Evolutionary conservation across 2,797 vertebrate species (phyloP), one percentile per base, ranked within the genome.

Genomic region (Apogon talboti): DNA sequence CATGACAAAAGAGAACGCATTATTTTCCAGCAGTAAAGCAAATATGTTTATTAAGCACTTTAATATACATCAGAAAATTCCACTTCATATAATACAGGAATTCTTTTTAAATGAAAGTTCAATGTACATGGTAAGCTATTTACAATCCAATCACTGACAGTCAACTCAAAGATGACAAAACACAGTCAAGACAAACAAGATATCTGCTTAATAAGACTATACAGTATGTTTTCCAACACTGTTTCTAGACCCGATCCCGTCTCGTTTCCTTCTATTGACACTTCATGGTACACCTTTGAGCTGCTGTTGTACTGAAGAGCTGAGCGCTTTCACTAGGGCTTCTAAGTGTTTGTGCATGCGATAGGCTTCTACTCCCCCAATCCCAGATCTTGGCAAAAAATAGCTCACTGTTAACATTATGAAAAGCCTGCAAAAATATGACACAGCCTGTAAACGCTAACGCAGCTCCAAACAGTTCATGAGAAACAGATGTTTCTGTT

Each of bases 1-100:
- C 33, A 33, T 46, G 28, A 45, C 19, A 33, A 35, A 58, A 35
- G 1, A 35, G 33, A 46, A 42, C 51, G 1, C 81, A 33, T 10
- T 53, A 0, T 13, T 65, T 93, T 89, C 91, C 89, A 89, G 95
- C 95, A 96, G 95, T 96, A 98, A 98, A 98, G 97, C 97, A 98
- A 98, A 98, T 98, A 97, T 96, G 97, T 99, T 99, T 99, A 99
- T 99, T 99, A 95, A 98, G 97, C 96, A 97, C 94, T 98, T 98
- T 96, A 95, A 97, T 98, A 97, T 97, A 96, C 95, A 96, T 94
- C 94, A 92, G 94, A 93, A 91, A 94, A 94, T 95, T 95, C 93
- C 3, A 93, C 93, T 95, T 95, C 93, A 95, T 97, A 97, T 97
- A 94, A 95, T 97, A 97, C 97, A 98, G 95, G 95, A 95, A 97